Conservation (phyloP, 2,888 invertebrate species). For the Drosophila hawaiiensis region DNA sequence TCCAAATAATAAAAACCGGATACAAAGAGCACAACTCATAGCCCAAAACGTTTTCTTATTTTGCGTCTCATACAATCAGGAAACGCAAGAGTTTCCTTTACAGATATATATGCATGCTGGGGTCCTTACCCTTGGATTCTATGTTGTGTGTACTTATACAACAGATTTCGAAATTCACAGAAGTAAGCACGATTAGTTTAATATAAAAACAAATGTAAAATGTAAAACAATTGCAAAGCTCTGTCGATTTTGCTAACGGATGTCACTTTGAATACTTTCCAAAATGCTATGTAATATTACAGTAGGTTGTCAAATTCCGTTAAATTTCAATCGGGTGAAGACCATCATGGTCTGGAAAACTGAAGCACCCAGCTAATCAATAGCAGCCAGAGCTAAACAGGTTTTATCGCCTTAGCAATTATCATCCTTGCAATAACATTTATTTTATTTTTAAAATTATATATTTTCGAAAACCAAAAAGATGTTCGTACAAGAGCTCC, state of each 20-base stretch:
- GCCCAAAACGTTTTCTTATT: neutral
- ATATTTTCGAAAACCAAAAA: neutral
- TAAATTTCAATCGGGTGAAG: too few species aligned
- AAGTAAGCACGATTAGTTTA: constrained; percentile 25
- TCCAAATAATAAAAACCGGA: neutral
- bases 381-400: neutral
- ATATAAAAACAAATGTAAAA: neutral
- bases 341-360: neutral
- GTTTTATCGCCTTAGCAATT: neutral
- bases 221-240: too few species aligned
- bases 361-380: neutral
- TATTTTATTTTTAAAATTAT: neutral
- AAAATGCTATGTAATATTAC: neutral
- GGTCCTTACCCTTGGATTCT: constrained; percentile 28
- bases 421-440: neutral
- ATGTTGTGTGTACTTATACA: constrained; percentile 17
- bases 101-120: neutral
- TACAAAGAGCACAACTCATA: neutral
- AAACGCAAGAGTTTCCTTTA: neutral
- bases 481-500: neutral
- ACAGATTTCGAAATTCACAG: constrained; percentile 11
- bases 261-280: neutral
- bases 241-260: too few species aligned
- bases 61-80: neutral
- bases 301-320: neutral